Base-by-base conservation (phyloP, 2,888 invertebrate species). In the Dryomyza anilis region DNA sequence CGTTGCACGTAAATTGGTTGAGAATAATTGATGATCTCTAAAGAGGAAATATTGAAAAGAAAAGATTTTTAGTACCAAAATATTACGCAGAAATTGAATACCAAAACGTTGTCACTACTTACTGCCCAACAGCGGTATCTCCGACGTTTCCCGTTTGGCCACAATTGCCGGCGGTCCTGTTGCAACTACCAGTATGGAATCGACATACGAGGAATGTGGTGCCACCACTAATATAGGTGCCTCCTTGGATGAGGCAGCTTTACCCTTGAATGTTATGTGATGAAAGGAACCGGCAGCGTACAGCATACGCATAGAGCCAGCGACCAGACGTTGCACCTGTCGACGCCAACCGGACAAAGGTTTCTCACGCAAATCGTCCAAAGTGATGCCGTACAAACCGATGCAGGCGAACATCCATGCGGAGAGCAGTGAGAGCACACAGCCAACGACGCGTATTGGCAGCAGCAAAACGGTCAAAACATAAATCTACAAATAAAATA, bases 1-100 rank as follows among this genome's bases (percentile, higher is more conserved):
- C 97, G 85, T 87, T 92, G 91, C 43, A 98, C 97, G 80, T 95
- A 95, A 53, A 98, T 93, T 0, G 98, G 96, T 82, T 98, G 97
- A 0, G 95, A 95, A 83, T 93, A 96, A 84, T 94, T 93, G 71
- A 96, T 95, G 57, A 97, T 85, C 80, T 93, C 96, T 93, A 85
- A 10, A 52, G 7, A 27, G 7, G 12, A 4, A 48, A n/a, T 48
- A 19, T 5, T 21, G 19, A 53, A 53, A 10, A 69, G 50, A 58
- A n/a, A n/a, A n/a, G n/a, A n/a, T n/a, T n/a, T n/a, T n/a, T n/a
- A n/a, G n/a, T n/a, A n/a, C n/a, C n/a, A n/a, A n/a, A n/a, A n/a
- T 39, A 67, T 58, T 60, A 61, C 30, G 30, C 25, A 45, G 25
- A 5, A 39, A 30, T 25, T 23, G 27, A 19, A 52, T 25, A 55